Conservation (phyloP, 2,888 invertebrate genomes). For the Gibbula magus region DNA sequence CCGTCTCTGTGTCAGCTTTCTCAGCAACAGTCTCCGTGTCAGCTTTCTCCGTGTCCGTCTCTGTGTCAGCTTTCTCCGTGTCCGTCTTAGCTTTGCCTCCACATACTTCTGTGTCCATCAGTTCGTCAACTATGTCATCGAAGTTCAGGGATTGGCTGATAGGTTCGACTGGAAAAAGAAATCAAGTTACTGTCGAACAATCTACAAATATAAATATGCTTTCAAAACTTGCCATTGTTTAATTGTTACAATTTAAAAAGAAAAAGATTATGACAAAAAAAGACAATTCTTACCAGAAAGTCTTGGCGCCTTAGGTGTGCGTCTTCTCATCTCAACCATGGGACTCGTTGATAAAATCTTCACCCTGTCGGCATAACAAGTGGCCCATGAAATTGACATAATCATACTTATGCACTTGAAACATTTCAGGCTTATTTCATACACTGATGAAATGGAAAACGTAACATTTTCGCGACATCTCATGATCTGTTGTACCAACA, state of each 20-base stretch:
- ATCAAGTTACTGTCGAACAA: no score
- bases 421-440: no score
- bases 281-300: constrained; percentile 25
- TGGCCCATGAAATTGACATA: background rate
- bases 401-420: no score
- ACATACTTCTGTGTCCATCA: background rate
- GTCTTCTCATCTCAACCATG: constrained; percentile 69
- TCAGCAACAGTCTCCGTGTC: background rate
- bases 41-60: constrained; percentile 27
- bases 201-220: no score
- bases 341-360: constrained; percentile 66
- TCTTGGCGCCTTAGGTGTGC: constrained; percentile 47
- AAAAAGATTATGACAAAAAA: no score
- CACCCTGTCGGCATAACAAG: constrained; percentile 56
- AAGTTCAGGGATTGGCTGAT: constrained; percentile 33
- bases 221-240: no score
- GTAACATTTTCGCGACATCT: no score
- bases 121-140: constrained; percentile 35
- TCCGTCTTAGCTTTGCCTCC: background rate
- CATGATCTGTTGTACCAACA: no score
- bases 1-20: background rate
- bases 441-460: no score
- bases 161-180: constrained; percentile 11
- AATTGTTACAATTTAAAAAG: no score
- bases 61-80: background rate